These are phyloP conservation scores for Drosophila nr. perissopoda DNA, from an alignment of 2,888 invertebrate genomes.

Conservation along the genomic window DNA sequence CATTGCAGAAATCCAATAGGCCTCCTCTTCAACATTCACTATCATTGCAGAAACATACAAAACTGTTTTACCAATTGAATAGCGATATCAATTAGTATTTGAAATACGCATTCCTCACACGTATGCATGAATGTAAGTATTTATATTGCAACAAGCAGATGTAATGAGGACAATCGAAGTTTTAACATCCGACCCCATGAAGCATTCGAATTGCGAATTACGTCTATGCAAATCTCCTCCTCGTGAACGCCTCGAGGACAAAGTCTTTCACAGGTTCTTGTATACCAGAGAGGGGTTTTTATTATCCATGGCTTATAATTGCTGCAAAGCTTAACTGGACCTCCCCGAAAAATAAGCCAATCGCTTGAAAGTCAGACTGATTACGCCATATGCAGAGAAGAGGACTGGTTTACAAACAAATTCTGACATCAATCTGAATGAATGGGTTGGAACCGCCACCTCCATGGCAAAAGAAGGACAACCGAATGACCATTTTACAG, in stretches of 20 bases:
- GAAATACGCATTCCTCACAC: background rate
- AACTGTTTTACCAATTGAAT: constrained; percentile 24
- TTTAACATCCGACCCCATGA: background rate
- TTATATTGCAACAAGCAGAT: background rate
- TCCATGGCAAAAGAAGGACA: background rate
- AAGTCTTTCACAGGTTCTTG: background rate
- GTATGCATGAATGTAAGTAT: background rate
- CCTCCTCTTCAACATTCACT: background rate
- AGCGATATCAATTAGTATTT: constrained; percentile 5
- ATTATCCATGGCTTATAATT: background rate
- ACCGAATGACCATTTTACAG: background rate
- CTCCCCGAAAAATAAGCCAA: background rate
- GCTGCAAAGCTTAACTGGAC: background rate
- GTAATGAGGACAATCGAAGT: background rate
- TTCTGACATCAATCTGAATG: background rate
- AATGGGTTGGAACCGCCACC: background rate
- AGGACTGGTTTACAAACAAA: background rate
- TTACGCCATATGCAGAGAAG: background rate
- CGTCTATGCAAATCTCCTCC: background rate
- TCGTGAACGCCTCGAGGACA: background rate
- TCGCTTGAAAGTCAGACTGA: background rate
- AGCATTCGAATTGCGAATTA: background rate
- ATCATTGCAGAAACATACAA: constrained; percentile 16
- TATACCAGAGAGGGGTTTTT: background rate
- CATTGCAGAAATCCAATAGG: background rate